phyloP scores from a whole-genome alignment of 2,797 vertebrate genomes.

The Alauda arvensis region DNA sequence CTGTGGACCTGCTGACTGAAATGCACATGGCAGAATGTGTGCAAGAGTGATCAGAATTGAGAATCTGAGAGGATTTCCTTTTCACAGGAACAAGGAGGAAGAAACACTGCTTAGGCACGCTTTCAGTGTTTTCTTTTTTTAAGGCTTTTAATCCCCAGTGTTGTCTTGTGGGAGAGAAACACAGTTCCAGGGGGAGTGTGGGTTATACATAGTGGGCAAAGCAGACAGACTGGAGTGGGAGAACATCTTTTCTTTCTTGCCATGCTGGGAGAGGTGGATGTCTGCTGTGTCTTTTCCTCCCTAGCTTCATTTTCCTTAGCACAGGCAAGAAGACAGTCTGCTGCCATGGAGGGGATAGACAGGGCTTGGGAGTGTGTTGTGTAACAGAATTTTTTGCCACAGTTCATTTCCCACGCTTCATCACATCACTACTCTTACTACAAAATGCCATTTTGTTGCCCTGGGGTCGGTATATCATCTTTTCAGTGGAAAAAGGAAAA shows the following conservation, averaged over 20 bases:
- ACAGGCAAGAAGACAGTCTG: neutral
- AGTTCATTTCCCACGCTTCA: fast-evolving
- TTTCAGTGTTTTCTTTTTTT: neutral
- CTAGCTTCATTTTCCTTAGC: neutral
- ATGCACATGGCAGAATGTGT: fast-evolving
- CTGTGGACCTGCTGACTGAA: neutral
- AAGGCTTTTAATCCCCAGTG: neutral
- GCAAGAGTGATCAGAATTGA: neutral
- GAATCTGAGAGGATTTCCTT: neutral
- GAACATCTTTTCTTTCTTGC: neutral
- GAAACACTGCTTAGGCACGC: neutral
- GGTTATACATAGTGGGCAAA: neutral
- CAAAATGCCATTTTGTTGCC: neutral
- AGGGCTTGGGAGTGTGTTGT: too few species aligned
- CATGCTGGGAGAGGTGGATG: neutral
- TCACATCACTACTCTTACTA: fast-evolving
- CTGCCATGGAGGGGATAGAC: neutral
- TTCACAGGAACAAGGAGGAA: neutral
- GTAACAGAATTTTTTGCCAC: neutral
- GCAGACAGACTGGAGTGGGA: constrained; percentile 1
- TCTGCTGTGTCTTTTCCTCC: neutral
- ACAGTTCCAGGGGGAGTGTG: neutral
- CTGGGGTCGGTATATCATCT: fast-evolving
- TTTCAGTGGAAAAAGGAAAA: neutral
- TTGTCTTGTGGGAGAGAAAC: neutral